Evolutionary conservation across 2,113 vertebrate genomes (phyloP), one percentile per base, ranked within the genome.

Genomic region (Ia io): DNA sequence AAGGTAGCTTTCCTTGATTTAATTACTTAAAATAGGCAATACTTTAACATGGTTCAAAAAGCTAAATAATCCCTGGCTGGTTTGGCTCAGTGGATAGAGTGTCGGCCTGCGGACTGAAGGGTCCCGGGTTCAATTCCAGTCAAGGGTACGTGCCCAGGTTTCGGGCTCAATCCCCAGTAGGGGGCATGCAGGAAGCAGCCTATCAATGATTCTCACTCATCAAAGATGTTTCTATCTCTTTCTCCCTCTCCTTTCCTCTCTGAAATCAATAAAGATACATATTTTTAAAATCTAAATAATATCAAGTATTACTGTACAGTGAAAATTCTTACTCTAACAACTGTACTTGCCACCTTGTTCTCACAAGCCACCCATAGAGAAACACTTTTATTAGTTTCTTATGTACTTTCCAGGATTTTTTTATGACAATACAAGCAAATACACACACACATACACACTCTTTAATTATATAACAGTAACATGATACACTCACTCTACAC

Each of bases 311-410:
- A 61, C 59, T 61, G 25, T 53, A 49, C 32, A 53, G n/a, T 79
- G 49, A 90, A 71, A 86, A 94, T 71, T 86, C 51, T 92, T 83
- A 86, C 14, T 94, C 35, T 77, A 73, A 65, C 76, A 92, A 51
- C 1, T 63, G 23, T 93, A 61, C 25, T 42, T 17, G 59, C 20
- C 30, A 70, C 20, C 25, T 93, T 78, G n/a, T 90, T 90, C 9
- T 85, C 70, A 40, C 2, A 12, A 80, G 76, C 20, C 32, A 42
- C 6, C 10, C 2, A 32, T 53, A 94, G 16, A n/a, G 42, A 94
- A 63, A 5, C 23, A 91, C 44, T 76, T 79, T 51, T 44, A 77
- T 63, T 80, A 53, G 49, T 80, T 91, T 88, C 70, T 88, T 65
- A 63, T 9, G 28, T 18, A 76, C 40, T n/a, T 91, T 74, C 40